Evolutionary conservation across 2,113 vertebrate species (phyloP).

Genomic region (Ameiurus melas): DNA sequence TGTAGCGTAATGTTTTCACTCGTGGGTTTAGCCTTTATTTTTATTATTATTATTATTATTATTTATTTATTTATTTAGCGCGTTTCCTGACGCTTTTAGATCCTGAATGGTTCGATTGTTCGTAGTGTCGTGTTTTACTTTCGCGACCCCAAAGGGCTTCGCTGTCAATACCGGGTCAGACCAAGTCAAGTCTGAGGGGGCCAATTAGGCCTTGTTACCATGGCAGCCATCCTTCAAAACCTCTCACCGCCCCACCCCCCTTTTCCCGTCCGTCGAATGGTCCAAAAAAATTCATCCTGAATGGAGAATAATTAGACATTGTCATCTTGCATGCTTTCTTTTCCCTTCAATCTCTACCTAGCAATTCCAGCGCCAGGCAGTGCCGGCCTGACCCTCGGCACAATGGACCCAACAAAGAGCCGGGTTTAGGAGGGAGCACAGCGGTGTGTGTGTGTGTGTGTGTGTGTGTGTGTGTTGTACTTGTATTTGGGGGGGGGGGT

Average conservation of each 20-base stretch:
- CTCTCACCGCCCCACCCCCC: conserved; percentile 27
- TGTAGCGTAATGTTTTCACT: neutral
- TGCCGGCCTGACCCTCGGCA: neutral
- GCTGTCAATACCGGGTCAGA: conserved; percentile 53
- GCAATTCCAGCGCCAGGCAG: conserved; percentile 46
- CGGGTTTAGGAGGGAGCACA: conserved; percentile 33
- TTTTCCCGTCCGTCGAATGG: conserved; percentile 1
- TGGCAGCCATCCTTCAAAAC: conserved; percentile 50
- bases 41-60: no score
- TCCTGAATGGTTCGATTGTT: conserved; percentile 47
- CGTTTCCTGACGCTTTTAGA: neutral
- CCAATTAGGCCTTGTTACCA: conserved; percentile 56
- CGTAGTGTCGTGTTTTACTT: conserved; percentile 43
- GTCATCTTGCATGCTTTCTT: conserved; percentile 63
- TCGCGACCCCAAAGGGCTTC: conserved; percentile 39
- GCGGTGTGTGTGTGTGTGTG: conserved; percentile 44
- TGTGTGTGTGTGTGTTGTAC: conserved; percentile 40
- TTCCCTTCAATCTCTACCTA: conserved; percentile 53
- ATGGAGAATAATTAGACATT: conserved; percentile 62
- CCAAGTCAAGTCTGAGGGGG: conserved; percentile 53
- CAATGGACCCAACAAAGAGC: conserved; percentile 47
- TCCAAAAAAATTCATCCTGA: conserved; percentile 44
- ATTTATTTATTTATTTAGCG: neutral
- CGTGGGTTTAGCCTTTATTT: no score
- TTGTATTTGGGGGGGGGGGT: no score